Evolutionary conservation across 1,140 invertebrate species (phyloP).

Genomic region (Eumaeus atala): DNA sequence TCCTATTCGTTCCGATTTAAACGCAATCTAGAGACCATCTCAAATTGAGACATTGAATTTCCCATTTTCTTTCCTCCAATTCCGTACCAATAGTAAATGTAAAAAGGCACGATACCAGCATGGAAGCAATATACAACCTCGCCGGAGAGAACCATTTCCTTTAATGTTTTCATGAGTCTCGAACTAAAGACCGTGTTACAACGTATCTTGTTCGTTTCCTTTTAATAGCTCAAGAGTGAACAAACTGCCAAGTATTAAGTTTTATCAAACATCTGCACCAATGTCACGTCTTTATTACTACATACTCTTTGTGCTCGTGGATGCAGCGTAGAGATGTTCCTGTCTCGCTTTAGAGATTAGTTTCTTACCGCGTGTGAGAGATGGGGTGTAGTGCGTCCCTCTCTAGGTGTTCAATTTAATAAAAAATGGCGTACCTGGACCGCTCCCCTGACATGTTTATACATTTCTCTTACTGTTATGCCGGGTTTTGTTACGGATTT

Average conservation of each 20-base stretch:
- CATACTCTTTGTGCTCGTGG: slow-evolving; percentile 68
- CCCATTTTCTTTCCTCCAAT: slow-evolving; percentile 61
- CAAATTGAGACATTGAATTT: slow-evolving; percentile 67
- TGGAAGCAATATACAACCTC: slow-evolving; percentile 52
- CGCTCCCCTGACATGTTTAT: slow-evolving; percentile 66
- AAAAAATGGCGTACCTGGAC: slow-evolving; percentile 69
- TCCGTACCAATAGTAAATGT: slow-evolving; percentile 57
- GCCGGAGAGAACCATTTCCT: slow-evolving; percentile 50
- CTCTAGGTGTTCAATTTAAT: slow-evolving; percentile 65
- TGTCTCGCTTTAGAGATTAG: slow-evolving; percentile 40
- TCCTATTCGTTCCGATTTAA: slow-evolving; percentile 41
- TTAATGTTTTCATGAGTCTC: slow-evolving; percentile 68
- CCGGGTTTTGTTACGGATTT: slow-evolving; percentile 61
- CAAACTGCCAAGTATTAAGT: slow-evolving; percentile 66
- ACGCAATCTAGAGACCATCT: slow-evolving; percentile 48
- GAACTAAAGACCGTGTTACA: slow-evolving; percentile 66
- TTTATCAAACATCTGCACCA: slow-evolving; percentile 71
- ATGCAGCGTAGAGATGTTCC: slow-evolving; percentile 43
- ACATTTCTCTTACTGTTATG: slow-evolving; percentile 65
- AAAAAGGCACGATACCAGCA: slow-evolving; percentile 57
- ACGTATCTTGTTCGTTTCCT: slow-evolving; percentile 60
- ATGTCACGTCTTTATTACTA: slow-evolving; percentile 71
- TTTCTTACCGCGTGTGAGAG: slow-evolving; percentile 39
- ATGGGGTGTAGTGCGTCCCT: slow-evolving; percentile 41
- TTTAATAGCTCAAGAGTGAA: slow-evolving; percentile 62